These are phyloP conservation scores for Hephaestus fuliginosus DNA, from an alignment of 2,797 vertebrate genomes.

Conservation along the genomic window DNA sequence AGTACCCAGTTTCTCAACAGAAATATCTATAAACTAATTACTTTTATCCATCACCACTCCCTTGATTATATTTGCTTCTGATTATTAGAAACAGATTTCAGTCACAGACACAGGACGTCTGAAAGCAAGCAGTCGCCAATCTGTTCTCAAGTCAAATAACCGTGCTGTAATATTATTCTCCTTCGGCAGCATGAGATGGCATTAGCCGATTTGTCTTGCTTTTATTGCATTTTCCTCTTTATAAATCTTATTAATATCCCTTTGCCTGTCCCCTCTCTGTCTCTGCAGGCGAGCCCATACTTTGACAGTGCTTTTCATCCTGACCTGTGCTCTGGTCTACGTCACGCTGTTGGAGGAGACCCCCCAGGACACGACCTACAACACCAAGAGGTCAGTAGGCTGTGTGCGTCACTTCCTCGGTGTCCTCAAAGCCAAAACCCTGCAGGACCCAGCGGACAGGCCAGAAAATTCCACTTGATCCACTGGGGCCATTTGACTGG, in stretches of 20 bases:
- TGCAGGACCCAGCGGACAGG: neutral
- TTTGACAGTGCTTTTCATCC: constrained; percentile 95
- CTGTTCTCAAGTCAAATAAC: neutral
- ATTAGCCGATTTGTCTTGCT: constrained; percentile 3
- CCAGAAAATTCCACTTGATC: neutral
- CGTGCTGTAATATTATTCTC: neutral
- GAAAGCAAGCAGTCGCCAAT: neutral
- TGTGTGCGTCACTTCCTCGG: neutral
- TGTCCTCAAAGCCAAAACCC: constrained; percentile 14
- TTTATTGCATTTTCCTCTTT: constrained; percentile 11
- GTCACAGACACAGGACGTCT: neutral
- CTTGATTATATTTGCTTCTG: constrained; percentile 8
- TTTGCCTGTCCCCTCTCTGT: neutral
- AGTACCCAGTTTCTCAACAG: constrained; percentile 18
- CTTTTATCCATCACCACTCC: constrained; percentile 10
- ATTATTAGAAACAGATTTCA: neutral
- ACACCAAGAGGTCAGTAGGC: constrained; percentile 93
- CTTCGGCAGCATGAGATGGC: neutral
- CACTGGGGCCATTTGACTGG: neutral
- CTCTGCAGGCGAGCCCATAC: constrained; percentile 95
- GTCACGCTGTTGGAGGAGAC: constrained; percentile 98
- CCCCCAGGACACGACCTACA: constrained; percentile 96
- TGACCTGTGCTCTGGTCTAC: constrained; percentile 95
- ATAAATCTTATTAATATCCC: constrained; percentile 9
- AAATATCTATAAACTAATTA: neutral